Base-by-base conservation (phyloP, 2,888 invertebrate species). In the Mactromeris polynyma region DNA sequence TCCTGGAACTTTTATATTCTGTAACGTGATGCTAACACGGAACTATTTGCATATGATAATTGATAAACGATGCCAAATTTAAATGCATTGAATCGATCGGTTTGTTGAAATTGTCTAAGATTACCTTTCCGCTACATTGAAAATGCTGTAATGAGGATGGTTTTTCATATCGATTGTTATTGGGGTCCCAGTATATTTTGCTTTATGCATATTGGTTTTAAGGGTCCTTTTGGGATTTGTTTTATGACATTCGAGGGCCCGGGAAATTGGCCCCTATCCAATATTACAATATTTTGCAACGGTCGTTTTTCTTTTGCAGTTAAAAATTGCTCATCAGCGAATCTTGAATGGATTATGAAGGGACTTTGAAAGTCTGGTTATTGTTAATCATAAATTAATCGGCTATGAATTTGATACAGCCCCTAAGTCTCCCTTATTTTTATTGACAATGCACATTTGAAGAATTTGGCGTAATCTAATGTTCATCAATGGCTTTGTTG, bases 151-250 rank as follows among this genome's bases (percentile, higher is more conserved):
- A 64, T 7, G 0, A 64, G 11, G 26, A n/a, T 64, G 9, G 2
- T 4, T 64, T 2, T 46, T 54, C 21, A 6, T 64, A 64, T 64
- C 26, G 26, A 64, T 64, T 64, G 1, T n/a, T 64, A 64, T 26
- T 26, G 26, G 26, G 9, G 58, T 64, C 26, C 9, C n/a, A 7
- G 26, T 11, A 9, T 64, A 26, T 64, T 58, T 26, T 64, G 58
- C 58, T 64, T n/a, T 64, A 64, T 64, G 58, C 58, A 64, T 64
- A 64, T 64, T 64, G 26, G 58, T 64, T 26, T 64, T 64, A 64
- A 64, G 58, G 26, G 26, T 21, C 58, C 9, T 64, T 26, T 26
- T n/a, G 58, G 58, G 58, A 58, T 26, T 64, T 64, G 4, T 64
- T 64, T 64, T 64, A 64, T 64, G 58, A 64, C 26, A 21, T n/a